Evolutionary conservation across 2,888 invertebrate genomes (phyloP).

Genomic region (Dolichomitus sp.): DNA sequence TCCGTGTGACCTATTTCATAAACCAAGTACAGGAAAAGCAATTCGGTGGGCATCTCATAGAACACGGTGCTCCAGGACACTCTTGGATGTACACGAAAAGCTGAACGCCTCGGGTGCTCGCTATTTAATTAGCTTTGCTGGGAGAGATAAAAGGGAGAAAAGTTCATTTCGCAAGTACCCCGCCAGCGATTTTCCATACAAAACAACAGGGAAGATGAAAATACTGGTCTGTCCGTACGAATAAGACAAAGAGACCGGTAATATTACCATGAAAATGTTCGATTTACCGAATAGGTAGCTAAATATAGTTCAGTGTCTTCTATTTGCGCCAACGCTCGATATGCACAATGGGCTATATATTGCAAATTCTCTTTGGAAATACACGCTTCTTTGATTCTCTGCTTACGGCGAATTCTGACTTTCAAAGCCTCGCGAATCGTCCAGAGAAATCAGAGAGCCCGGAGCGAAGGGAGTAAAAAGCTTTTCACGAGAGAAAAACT

Average conservation of each 20-base stretch:
- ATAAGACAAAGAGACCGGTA: slow-evolving; percentile 12
- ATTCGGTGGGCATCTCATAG: slow-evolving; percentile 53
- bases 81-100: slow-evolving; percentile 37
- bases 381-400: slow-evolving; percentile 11
- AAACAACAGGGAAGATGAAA: not conserved
- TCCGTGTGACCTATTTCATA: slow-evolving; percentile 65
- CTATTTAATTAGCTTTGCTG: slow-evolving; percentile 69
- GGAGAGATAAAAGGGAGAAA: slow-evolving; percentile 64
- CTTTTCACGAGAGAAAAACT: slow-evolving; percentile 48
- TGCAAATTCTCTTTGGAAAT: slow-evolving; percentile 15
- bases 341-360: not conserved
- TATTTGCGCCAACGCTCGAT: not conserved
- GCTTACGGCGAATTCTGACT: slow-evolving; percentile 26
- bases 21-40: slow-evolving; percentile 36
- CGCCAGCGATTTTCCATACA: slow-evolving; percentile 64
- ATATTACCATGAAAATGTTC: slow-evolving; percentile 45
- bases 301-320: slow-evolving; percentile 17
- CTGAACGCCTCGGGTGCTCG: slow-evolving; percentile 54
- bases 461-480: slow-evolving; percentile 29
- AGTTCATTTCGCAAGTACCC: slow-evolving; percentile 65
- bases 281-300: slow-evolving; percentile 25
- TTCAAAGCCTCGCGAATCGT: slow-evolving; percentile 39
- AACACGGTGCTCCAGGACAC: slow-evolving; percentile 44
- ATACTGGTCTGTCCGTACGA: not conserved
- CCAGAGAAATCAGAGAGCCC: slow-evolving; percentile 16